Evolutionary conservation across 2,888 invertebrate genomes (phyloP).

Genomic region (Cartodere bifasciata): DNA sequence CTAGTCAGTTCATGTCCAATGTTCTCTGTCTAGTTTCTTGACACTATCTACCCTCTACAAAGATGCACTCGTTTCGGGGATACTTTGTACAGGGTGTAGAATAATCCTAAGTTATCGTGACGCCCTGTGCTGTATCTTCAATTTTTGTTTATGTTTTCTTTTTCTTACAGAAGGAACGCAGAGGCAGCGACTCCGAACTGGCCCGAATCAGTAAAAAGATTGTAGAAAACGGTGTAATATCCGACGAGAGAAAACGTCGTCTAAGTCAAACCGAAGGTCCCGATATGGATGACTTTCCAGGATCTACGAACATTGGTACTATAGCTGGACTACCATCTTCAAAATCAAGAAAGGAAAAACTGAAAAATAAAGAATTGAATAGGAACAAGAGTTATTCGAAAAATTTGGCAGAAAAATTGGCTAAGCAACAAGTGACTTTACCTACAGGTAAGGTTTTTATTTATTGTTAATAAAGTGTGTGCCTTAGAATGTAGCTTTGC

Average conservation of each 20-base stretch:
- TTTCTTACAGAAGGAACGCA: slow-evolving; percentile 40
- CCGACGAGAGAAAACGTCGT: slow-evolving; percentile 51
- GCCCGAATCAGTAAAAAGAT: slow-evolving; percentile 27
- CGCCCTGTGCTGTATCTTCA: no score
- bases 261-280: slow-evolving; percentile 39
- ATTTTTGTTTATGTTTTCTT: no score
- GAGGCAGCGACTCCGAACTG: slow-evolving; percentile 41
- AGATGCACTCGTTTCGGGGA: no score
- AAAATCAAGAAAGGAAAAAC: slow-evolving; percentile 31
- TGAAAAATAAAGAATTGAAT: slow-evolving; percentile 28
- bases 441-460: no score
- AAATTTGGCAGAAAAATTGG: slow-evolving; percentile 39
- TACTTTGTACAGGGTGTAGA: no score
- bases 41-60: no score
- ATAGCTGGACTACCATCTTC: slow-evolving; percentile 38
- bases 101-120: no score
- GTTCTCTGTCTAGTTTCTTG: no score
- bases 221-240: slow-evolving; percentile 43
- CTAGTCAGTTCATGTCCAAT: no score
- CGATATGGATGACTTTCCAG: slow-evolving; percentile 29
- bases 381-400: slow-evolving; percentile 38
- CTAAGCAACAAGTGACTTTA: no score
- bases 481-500: no score
- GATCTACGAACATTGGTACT: slow-evolving; percentile 59
- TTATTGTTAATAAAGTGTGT: no score